Evolutionary conservation across 2,888 invertebrate genomes (phyloP).

Genomic region (Sesia bembeciformis): DNA sequence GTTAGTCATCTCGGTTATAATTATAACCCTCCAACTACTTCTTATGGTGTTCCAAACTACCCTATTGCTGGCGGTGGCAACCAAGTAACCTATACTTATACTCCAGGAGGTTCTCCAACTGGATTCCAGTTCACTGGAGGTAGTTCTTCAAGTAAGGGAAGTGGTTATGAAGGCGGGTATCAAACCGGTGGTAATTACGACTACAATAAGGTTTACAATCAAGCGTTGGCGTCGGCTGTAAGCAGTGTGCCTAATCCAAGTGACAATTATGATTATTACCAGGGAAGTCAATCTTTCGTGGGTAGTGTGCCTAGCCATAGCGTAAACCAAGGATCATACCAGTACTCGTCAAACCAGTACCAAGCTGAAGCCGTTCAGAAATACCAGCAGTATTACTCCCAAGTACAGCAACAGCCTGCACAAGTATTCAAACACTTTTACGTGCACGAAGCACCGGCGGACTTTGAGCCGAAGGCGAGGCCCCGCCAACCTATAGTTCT

Average conservation of each 20-base stretch:
- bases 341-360: constrained; percentile 18
- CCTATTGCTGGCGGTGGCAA: constrained; percentile 17
- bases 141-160: not conserved
- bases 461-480: constrained; percentile 61
- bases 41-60: constrained; percentile 52
- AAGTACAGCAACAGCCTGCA: constrained; percentile 82
- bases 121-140: not conserved
- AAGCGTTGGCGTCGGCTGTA: not conserved
- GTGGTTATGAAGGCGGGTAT: not conserved
- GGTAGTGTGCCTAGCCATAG: not conserved
- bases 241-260: not conserved
- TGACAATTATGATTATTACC: not conserved
- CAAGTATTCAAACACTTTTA: constrained; percentile 77
- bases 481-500: constrained; percentile 72
- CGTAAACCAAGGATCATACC: not conserved
- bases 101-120: not conserved
- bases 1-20: constrained; percentile 43
- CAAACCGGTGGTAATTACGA: constrained; percentile 1
- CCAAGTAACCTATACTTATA: not conserved
- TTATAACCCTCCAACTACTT: constrained; percentile 53
- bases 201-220: not conserved
- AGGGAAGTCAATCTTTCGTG: not conserved
- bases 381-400: constrained; percentile 76
- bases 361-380: constrained; percentile 21
- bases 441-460: constrained; percentile 63